These are phyloP conservation scores for Oeneis ivallda DNA, from an alignment of 2,888 invertebrate species.

Conservation along the genomic window DNA sequence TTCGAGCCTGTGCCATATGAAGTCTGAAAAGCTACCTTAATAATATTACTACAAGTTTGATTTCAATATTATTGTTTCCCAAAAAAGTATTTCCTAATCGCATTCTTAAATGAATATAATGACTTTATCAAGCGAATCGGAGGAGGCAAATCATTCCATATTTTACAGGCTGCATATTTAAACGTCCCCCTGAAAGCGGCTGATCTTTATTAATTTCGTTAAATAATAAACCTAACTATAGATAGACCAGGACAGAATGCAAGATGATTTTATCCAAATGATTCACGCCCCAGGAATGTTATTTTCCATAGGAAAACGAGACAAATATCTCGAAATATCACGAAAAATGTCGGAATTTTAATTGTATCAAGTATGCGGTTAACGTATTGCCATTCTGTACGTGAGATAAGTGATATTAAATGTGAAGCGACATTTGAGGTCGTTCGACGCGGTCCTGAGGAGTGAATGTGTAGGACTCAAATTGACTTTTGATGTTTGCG, in stretches of 20 bases:
- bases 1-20: no score
- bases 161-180: no score
- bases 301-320: slow-evolving; percentile 26
- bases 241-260: background rate
- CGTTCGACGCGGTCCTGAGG: background rate
- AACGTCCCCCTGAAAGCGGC: no score
- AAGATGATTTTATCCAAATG: slow-evolving; percentile 17
- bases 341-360: slow-evolving; percentile 34
- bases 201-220: no score
- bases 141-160: no score
- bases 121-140: no score
- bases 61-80: no score
- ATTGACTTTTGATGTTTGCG: slow-evolving; percentile 5
- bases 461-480: slow-evolving; percentile 1
- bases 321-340: slow-evolving; percentile 28
- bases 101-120: no score
- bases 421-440: slow-evolving; percentile 31
- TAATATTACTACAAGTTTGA: no score
- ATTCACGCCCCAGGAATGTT: slow-evolving; percentile 20
- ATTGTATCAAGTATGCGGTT: slow-evolving; percentile 28
- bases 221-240: background rate
- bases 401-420: slow-evolving; percentile 29
- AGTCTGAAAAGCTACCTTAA: no score
- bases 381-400: slow-evolving; percentile 21
- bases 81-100: no score